A percentile compares a stretch with the other conserved stretches of the same genome.
Evolutionary conservation across 2,113 vertebrate genomes (phyloP).

Genomic region (Lucifuga dentata): DNA sequence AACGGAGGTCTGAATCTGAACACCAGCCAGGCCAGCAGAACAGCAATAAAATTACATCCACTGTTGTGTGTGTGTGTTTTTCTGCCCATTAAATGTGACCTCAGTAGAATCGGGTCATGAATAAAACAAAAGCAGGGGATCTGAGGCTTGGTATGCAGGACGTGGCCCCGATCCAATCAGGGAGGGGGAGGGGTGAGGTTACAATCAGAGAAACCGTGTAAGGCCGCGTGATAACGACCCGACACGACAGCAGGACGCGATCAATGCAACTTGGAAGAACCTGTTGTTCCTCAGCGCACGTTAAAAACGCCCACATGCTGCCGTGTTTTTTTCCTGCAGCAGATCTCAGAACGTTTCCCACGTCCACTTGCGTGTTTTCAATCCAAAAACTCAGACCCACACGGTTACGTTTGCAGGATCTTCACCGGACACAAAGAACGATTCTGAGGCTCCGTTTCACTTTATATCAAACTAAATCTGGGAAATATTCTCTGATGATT

Average conservation of each 20-base stretch:
- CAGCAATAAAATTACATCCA: slow-evolving; percentile 58
- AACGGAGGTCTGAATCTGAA: slow-evolving; percentile 36
- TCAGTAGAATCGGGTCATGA: slow-evolving; percentile 57
- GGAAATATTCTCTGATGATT: too few relatives aligned
- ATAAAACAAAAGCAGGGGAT: slow-evolving; percentile 66
- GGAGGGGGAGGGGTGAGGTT: slow-evolving; percentile 32
- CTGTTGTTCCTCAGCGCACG: slow-evolving; percentile 30
- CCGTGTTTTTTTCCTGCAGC: slow-evolving; percentile 13
- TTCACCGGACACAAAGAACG: too few relatives aligned
- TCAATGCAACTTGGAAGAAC: too few relatives aligned
- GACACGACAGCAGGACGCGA: too few relatives aligned
- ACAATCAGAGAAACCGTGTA: slow-evolving; percentile 59
- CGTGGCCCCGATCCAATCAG: slow-evolving; percentile 60
- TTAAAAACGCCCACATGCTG: slow-evolving; percentile 40
- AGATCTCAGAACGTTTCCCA: slow-evolving; percentile 4
- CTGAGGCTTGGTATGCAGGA: slow-evolving; percentile 55
- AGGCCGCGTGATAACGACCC: slow-evolving; percentile 55
- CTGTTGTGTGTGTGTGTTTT: slow-evolving; percentile 33
- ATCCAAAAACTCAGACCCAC: not conserved
- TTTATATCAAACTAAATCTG: too few relatives aligned
- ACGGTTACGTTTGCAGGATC: too few relatives aligned
- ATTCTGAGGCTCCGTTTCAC: too few relatives aligned
- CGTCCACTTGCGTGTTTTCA: not conserved
- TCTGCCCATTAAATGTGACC: slow-evolving; percentile 73
- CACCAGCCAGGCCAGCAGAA: slow-evolving; percentile 36